Evolutionary conservation across 2,113 vertebrate species (phyloP), one percentile per base, ranked within the genome.

Genomic region (Platichthys flesus): DNA sequence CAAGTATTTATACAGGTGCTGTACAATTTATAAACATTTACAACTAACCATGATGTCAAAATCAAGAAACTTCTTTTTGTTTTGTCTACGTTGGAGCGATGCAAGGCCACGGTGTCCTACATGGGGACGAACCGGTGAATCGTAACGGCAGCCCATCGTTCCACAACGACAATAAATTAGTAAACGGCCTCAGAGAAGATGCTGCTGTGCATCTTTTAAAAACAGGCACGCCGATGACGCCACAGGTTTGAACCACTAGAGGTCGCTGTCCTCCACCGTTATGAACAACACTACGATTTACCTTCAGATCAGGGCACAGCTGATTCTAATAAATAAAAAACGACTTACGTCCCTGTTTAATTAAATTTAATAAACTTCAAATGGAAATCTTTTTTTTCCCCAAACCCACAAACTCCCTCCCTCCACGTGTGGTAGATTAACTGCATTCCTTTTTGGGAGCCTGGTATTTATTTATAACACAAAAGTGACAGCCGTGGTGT

Each of bases 21-120:
- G 98, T 99, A 99, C 98, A 99, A 90, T 97, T 96, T 97, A 97
- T 95, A 97, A 97, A 98, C 97, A 98, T 98, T 98, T 98, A 98
- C 96, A 99, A 94, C 96, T 95, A 51, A 94, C 93, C 86, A 94
- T 95, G 95, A 94, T 91, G 92, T 92, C 84, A 90, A 92, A 92
- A 92, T 85, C 74, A 91, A 89, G 89, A 87, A 70, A 93, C 55
- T 61, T 72, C 58, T 71, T 63, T 63, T 28, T 58, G 15, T 51
- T 54, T 54, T 54, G 9, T 92, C 60, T 73, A 82, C 92, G 92
- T 93, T 90, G 86, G 92, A 93, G 93, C 95, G 89, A 96, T 94
- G 95, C 96, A 97, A 97, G 97, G 97, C 97, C 96, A 95, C 96
- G 12, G 91, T 92, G 87, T 94, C 88, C 85, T 78, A 91, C 83